Base-by-base conservation (phyloP, 2,113 vertebrate species). In the Paralichthys olivaceus region DNA sequence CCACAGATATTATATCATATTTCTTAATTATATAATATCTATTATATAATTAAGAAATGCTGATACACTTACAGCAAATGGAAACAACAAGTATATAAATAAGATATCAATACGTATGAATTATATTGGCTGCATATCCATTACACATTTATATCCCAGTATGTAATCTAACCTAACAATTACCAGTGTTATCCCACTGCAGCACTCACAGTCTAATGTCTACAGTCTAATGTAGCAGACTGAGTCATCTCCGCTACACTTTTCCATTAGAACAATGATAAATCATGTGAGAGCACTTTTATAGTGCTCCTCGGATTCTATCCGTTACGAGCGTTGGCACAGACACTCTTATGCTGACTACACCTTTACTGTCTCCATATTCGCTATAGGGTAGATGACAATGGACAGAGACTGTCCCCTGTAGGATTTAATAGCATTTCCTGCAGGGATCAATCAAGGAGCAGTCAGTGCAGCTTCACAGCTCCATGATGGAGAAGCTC, bases 231-330 rank as follows among this genome's bases (percentile, higher is more conserved):
- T 53, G 14, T 4, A 1, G 26, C 40, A 61, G 22, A 72, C n/a
- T n/a, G 4, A 64, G 17, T 26, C 66, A 43, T 65, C 43, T 60
- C 45, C 3, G 55, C 47, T 22, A 13, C 34, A 32, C 5, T 14
- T 4, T 5, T 65, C 60, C 60, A 66, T 59, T 43, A 64, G 19
- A 29, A 23, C 2, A 1, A 22, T 7, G 0, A 40, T 4, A 28
- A 57, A 57, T 57, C 55, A 57, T 28, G 55, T 1, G 49, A 53
- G 49, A 53, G 49, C 49, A 53, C 49, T 53, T 57, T 57, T 23
- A 67, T 23, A 2, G 32, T 2, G 43, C 23, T 60, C 9, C 7
- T 54, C 22, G 40, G 8, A 17, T n/a, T 43, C 45, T 25, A 45
- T n/a, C 53, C 19, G 19, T n/a, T 53, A 53, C 14, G 20, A 53